Evolutionary conservation across 53 echinoderm and acorn worm genomes (phyloP), one percentile per base, ranked within the genome.

Genomic region (Luidia sarsii): DNA sequence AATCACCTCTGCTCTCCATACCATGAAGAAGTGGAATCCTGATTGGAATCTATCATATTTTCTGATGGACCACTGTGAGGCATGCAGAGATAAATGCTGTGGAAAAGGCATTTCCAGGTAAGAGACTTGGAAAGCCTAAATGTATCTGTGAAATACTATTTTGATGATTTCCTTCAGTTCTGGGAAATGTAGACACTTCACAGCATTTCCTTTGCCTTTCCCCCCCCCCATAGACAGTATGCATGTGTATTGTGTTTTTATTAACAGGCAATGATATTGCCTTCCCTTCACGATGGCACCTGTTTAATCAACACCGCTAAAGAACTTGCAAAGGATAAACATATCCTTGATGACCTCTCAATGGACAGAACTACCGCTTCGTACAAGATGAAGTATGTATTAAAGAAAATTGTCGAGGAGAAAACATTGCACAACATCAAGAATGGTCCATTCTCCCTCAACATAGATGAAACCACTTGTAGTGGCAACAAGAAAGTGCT

Each of bases 261-360:
- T n/a, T n/a, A n/a, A n/a, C n/a, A n/a, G n/a, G n/a, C n/a, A n/a
- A n/a, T n/a, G n/a, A n/a, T n/a, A n/a, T n/a, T n/a, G n/a, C n/a
- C n/a, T n/a, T n/a, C 66, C 82, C 14, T 50, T 81, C 31, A 54
- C 82, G 34, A 67, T 81, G 68, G 81, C 54, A 20, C 82, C 50
- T 7, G 62, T 71, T 2, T 83, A 8, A 60, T 70, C 14, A 71
- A 43, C 43, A 51, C 39, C 37, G 70, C 69, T 7, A 56, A 39
- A 16, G 33, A 53, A 21, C 48, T 81, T 34, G 31, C 59, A 4
- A 27, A 7, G 28, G n/a, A n/a, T n/a, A n/a, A n/a, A n/a, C n/a
- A n/a, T n/a, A n/a, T n/a, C n/a, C n/a, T n/a, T n/a, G n/a, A n/a
- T n/a, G n/a, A n/a, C n/a, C n/a, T n/a, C n/a, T n/a, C n/a, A n/a